Conservation (phyloP, 2,113 vertebrate species). For the Pseudopodoces humilis region DNA sequence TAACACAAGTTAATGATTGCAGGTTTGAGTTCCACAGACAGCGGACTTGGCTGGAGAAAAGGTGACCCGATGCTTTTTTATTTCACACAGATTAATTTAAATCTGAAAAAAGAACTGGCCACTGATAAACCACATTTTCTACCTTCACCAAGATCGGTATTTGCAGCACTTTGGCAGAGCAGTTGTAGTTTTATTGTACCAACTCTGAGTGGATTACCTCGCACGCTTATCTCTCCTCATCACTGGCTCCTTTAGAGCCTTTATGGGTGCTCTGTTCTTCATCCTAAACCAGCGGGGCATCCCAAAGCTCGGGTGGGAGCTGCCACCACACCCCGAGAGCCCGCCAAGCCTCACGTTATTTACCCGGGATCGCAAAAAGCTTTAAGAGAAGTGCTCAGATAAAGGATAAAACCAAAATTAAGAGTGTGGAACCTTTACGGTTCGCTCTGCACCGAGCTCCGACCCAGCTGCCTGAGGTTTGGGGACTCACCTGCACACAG, state of each 20-base stretch:
- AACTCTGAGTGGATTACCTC: too few relatives aligned
- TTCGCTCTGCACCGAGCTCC: background rate
- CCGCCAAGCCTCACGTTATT: too few relatives aligned
- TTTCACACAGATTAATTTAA: background rate
- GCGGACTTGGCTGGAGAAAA: background rate
- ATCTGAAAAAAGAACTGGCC: background rate
- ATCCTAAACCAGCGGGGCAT: background rate
- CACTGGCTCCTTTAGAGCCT: background rate
- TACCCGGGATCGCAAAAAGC: background rate
- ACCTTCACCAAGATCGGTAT: background rate
- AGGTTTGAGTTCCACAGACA: background rate
- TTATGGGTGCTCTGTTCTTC: background rate
- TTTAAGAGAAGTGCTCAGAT: background rate
- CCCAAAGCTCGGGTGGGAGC: background rate
- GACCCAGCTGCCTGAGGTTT: rapidly evolving
- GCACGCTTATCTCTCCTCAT: background rate
- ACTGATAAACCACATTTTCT: background rate
- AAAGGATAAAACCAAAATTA: rapidly evolving
- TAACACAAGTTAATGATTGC: rapidly evolving
- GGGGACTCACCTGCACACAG: slow-evolving; percentile 38
- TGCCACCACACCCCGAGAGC: background rate
- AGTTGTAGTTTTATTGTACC: background rate
- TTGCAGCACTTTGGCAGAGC: background rate
- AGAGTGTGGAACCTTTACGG: rapidly evolving
- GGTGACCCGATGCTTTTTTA: background rate